A percentile compares a stretch with the other conserved stretches of the same genome.
phyloP scores from a whole-genome alignment of 2,797 vertebrate species.

The Naso thynnoides region DNA sequence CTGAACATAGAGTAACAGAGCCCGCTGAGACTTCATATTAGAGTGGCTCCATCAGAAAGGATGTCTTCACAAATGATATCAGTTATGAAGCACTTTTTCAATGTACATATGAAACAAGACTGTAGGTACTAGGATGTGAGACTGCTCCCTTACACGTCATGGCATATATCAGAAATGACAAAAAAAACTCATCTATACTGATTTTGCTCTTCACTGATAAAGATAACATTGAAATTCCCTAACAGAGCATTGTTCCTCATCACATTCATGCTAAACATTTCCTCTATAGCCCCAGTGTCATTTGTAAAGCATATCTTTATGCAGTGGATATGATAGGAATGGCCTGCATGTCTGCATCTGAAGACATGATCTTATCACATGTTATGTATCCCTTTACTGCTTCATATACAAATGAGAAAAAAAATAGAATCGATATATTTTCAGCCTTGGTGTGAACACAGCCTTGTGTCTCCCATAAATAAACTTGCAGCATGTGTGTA shows the following conservation, averaged over 20 bases:
- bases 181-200: background rate
- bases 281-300: background rate
- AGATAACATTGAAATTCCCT: background rate
- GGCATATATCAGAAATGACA: background rate
- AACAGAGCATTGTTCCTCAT: background rate
- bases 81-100: background rate
- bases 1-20: no score
- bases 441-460: conserved; percentile 29
- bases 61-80: background rate
- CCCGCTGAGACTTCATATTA: no score
- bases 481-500: conserved; percentile 38
- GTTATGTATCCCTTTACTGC: conserved; percentile 18
- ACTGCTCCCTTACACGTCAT: background rate
- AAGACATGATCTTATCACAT: conserved; percentile 20
- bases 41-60: no score
- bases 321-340: conserved; percentile 29
- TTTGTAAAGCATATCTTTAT: background rate
- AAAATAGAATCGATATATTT: conserved; percentile 17
- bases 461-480: conserved; percentile 43
- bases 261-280: background rate
- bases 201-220: background rate
- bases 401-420: background rate
- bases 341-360: conserved; percentile 24
- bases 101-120: background rate
- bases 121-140: background rate